Base-by-base conservation (phyloP, 2,113 vertebrate species). In the Potamarius usumacintae region DNA sequence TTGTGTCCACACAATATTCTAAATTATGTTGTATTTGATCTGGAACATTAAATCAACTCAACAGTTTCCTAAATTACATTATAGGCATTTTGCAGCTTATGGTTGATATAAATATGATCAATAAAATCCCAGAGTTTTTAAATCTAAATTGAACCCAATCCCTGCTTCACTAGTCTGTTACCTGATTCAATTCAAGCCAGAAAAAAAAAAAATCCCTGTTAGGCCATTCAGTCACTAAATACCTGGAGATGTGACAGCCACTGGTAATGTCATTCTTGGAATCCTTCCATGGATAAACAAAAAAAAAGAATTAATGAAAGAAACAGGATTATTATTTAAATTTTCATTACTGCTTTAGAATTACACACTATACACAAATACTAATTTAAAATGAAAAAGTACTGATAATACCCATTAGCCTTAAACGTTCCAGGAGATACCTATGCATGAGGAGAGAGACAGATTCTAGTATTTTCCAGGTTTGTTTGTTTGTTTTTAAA, bases 231-330 rank as follows among this genome's bases (percentile, higher is more conserved):
- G 27, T 10, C 42, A 71, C 34, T 92, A 82, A 71, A 91, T 95
- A 95, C 96, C 95, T 90, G 97, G 97, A 5, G 96, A 95, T 71
- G 97, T 96, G 89, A 98, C 92, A 52, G 95, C 96, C 58, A 98
- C 94, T 30, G 96, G 97, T 18, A 96, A 95, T 18, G 96, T 92
- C 90, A 95, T 94, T 89, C 95, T 96, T 89, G 92, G 94, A 90
- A 90, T 78, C 22, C 95, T 97, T 86, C 27, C 86, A 2, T 86
- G 89, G 84, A 84, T n/a, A 18, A 80, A 88, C 2, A 42, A 42
- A 18, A 30, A 18, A 8, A 76, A 2, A 17, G 2, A 14, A 83
- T 10, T n/a, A 48, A 77, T 18, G 25, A 34, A n/a, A 65, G 65
- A 65, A 34, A 53, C 15, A n/a, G n/a, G 22, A 69, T 71, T 9